Percentiles rank a stretch among this genome's conserved stretches.
phyloP scores from a whole-genome alignment of 1,140 invertebrate species.

The Scylla paramamosain region DNA sequence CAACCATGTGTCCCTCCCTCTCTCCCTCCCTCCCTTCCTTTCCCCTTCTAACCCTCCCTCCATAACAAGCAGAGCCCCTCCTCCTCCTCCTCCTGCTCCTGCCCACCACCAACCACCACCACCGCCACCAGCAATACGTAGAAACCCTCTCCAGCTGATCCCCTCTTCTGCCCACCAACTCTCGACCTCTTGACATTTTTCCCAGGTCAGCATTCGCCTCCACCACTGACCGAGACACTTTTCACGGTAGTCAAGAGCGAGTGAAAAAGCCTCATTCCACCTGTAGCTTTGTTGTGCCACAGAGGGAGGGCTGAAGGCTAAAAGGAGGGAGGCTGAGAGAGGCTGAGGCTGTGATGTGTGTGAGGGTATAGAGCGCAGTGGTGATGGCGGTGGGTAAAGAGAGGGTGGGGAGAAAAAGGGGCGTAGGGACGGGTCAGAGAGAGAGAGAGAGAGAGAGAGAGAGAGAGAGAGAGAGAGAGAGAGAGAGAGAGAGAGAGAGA shows the following conservation, averaged over 20 bases:
- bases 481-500: too few relatives aligned
- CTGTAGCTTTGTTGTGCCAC: slow-evolving; percentile 11
- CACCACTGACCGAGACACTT: not conserved
- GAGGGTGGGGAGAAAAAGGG: not conserved
- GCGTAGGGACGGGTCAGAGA: not conserved
- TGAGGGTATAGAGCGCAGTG: not conserved
- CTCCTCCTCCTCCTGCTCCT: not conserved
- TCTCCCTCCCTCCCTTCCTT: not conserved
- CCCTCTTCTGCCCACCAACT: not conserved
- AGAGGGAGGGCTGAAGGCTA: not conserved
- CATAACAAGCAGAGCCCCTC: not conserved
- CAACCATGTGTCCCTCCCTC: not conserved
- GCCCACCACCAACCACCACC: not conserved
- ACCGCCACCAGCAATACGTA: not conserved
- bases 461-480: too few relatives aligned
- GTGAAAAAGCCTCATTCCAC: not conserved
- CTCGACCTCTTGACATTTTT: not conserved
- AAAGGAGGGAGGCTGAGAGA: not conserved
- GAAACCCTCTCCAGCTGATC: not conserved
- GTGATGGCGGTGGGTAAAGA: not conserved
- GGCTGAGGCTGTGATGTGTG: not conserved
- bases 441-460: not conserved
- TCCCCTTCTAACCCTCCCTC: not conserved
- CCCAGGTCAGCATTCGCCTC: not conserved
- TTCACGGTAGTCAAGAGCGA: slow-evolving; percentile 10